Conservation (phyloP, 2,113 vertebrate species). For the Apistogramma diplotaenia region DNA sequence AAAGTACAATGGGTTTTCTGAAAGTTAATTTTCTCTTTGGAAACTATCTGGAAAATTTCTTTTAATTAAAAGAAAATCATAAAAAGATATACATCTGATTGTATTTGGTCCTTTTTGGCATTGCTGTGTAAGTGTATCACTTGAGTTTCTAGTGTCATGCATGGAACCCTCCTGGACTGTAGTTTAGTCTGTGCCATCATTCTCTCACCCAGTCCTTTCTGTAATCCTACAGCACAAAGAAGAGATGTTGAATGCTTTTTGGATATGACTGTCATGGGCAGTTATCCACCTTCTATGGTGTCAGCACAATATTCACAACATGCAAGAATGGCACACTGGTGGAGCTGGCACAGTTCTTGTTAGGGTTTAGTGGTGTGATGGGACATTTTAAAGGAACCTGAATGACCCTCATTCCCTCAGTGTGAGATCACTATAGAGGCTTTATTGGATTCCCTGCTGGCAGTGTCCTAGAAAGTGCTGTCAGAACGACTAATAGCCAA, state of each 20-base stretch:
- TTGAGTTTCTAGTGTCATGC: not conserved
- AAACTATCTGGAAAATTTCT: not conserved
- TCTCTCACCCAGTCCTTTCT: not conserved
- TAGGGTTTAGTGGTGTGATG: not conserved
- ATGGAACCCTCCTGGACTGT: not conserved
- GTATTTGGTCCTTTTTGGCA: not conserved
- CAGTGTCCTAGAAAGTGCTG: not conserved
- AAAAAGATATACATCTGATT: not conserved
- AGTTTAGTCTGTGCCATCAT: not conserved
- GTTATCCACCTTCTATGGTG: not conserved
- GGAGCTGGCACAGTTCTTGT: not conserved
- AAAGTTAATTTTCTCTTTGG: not conserved
- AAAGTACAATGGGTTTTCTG: not conserved
- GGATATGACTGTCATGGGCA: not conserved
- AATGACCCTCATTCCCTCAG: not conserved
- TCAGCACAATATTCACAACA: not conserved
- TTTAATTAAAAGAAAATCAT: not conserved
- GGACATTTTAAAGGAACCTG: not conserved
- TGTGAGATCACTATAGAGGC: not conserved
- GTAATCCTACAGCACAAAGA: not conserved
- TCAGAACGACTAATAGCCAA: not conserved
- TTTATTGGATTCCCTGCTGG: not conserved
- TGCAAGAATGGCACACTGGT: not conserved
- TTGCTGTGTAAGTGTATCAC: not conserved
- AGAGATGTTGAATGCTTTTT: not conserved